Percentiles rank a stretch among this genome's conserved stretches.
These are phyloP conservation scores for Natrix natrix DNA, from an alignment of 2,797 vertebrate species.

Conservation along the genomic window DNA sequence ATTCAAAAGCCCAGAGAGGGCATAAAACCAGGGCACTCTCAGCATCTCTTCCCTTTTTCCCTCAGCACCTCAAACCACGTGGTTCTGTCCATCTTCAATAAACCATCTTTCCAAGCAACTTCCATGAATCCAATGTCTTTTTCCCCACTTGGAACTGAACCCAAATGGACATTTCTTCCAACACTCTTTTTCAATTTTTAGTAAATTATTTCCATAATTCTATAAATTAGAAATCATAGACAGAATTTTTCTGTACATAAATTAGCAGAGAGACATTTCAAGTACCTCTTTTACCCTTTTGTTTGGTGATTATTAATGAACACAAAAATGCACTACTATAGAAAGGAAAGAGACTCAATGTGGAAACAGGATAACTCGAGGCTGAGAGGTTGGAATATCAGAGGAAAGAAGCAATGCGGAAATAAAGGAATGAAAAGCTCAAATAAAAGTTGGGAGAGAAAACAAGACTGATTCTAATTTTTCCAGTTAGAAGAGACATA, in stretches of 20 bases:
- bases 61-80: no score
- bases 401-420: neutral
- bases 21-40: no score
- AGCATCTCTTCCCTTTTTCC: no score
- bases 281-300: neutral
- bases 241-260: neutral
- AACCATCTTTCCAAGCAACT: no score
- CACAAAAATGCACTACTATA: neutral
- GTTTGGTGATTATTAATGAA: neutral
- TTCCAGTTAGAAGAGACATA: neutral
- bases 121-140: no score
- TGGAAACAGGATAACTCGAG: neutral
- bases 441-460: neutral
- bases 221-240: neutral
- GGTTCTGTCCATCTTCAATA: no score
- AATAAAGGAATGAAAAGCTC: neutral
- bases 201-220: neutral
- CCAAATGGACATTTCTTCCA: no score
- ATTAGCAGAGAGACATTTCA: neutral
- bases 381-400: neutral
- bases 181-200: neutral
- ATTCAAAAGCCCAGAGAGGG: no score
- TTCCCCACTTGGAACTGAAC: no score
- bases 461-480: neutral
- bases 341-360: neutral